Base-by-base conservation (phyloP, 1,140 invertebrate genomes). In the Nylanderia fulva region DNA sequence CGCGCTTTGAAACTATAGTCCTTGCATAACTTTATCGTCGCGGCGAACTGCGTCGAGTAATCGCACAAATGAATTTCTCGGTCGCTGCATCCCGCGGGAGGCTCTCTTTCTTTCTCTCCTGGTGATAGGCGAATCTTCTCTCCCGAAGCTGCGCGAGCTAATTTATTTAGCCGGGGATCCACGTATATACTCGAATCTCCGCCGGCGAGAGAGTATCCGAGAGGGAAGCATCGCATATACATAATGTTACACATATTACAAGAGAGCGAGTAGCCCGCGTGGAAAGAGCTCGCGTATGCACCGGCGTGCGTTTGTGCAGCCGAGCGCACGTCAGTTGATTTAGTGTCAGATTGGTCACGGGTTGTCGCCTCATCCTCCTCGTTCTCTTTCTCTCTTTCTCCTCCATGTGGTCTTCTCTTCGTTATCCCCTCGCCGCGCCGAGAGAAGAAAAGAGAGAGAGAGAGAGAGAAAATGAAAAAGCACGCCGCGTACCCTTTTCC, bases 301-400 rank as follows among this genome's bases (percentile, higher is more conserved):
- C 77, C 68, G 74, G 60, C 48, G 71, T 85, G n/a, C 71, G 74
- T 71, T 58, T 84, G 85, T 58, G 79, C 80, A 74, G 75, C 85
- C 80, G 79, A 88, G 84, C 86, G 88, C 90, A 86, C 90, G 92
- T 93, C 92, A 89, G 91, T 91, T 93, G 92, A 93, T 93, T 93
- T 93, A 93, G 92, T 91, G 92, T 91, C 87, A 91, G 92, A 93
- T 93, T 93, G 92, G 92, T 93, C 92, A 93, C 91, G 92, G 92
- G 88, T 92, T 93, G 92, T 93, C 92, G 91, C 91, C 91, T 92
- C 90, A 91, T 89, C 86, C 92, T 91, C 84, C 85, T 66, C 39
- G 33, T 52, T 7, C 48, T 82, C 68, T 52, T 29, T 45, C 52
- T 42, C 29, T 39, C 36, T n/a, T 83, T 87, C 88, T 90, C 85